phyloP scores from a whole-genome alignment of 1,140 invertebrate species.

The Eriocheir sinensis region DNA sequence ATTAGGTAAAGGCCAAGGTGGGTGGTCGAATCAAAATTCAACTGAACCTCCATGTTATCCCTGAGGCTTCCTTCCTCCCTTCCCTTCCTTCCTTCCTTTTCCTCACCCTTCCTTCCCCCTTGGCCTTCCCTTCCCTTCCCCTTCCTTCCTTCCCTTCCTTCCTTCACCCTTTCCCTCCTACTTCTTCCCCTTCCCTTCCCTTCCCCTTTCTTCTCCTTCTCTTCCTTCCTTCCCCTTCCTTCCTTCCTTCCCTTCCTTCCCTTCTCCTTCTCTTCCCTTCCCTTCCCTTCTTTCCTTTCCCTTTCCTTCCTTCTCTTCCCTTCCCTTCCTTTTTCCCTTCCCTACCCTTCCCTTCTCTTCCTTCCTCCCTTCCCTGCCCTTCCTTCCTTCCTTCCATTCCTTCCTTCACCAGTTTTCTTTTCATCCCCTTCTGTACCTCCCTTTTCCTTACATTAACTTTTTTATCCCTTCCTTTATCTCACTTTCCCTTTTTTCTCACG shows the following conservation, averaged over 20 bases:
- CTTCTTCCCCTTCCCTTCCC: background rate
- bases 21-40: background rate
- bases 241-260: background rate
- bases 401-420: no score
- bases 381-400: no score
- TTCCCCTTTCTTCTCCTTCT: background rate
- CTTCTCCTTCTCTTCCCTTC: background rate
- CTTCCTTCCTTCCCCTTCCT: background rate
- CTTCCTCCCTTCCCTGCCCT: no score
- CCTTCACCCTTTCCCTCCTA: background rate
- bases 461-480: no score
- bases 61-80: background rate
- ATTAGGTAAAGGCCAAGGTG: background rate
- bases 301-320: background rate
- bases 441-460: no score
- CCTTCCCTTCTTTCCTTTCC: background rate
- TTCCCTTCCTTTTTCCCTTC: background rate
- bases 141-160: background rate
- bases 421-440: no score
- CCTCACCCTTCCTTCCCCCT: background rate
- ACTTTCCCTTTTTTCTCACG: no score
- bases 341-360: background rate
- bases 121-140: background rate
- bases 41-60: background rate
- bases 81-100: background rate